Evolutionary conservation across 2,888 invertebrate species (phyloP).

Genomic region (Nomada ferruginata): DNA sequence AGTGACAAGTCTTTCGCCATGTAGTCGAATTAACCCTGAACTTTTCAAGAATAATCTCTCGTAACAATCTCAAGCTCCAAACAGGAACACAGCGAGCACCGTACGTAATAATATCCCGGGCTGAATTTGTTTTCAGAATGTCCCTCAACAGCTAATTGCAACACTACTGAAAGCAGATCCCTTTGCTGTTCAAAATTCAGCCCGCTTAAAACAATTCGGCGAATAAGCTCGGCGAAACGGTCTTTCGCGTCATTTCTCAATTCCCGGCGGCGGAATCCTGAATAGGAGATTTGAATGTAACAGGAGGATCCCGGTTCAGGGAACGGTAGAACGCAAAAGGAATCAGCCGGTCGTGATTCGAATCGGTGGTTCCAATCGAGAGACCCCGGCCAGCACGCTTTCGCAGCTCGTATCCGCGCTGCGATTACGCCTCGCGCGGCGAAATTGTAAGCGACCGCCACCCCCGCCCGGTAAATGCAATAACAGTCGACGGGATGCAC

Average conservation of each 20-base stretch:
- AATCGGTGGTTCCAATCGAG: slow-evolving; percentile 4
- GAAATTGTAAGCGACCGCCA: slow-evolving; percentile 24
- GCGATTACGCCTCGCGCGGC: background rate
- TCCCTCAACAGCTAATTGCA: too few species aligned
- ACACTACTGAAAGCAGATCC: too few species aligned
- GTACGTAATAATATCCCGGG: too few species aligned
- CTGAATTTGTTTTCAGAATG: too few species aligned
- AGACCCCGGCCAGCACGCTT: background rate
- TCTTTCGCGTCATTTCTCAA: background rate
- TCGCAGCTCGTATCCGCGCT: background rate
- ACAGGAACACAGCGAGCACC: too few species aligned
- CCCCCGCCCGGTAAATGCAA: slow-evolving; percentile 23
- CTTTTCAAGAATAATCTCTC: too few species aligned
- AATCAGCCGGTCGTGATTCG: slow-evolving; percentile 1
- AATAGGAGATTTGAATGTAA: background rate
- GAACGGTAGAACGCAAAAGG: background rate
- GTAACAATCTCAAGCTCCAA: too few species aligned
- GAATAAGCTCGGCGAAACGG: too few species aligned
- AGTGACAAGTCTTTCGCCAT: too few species aligned
- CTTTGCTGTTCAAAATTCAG: too few species aligned
- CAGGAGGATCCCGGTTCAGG: background rate
- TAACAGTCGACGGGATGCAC: slow-evolving; percentile 33
- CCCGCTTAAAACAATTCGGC: background rate
- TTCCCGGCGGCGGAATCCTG: background rate
- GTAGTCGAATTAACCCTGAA: too few species aligned